phyloP scores from a whole-genome alignment of 2,888 invertebrate species.

The Ptychoptera contaminata region DNA sequence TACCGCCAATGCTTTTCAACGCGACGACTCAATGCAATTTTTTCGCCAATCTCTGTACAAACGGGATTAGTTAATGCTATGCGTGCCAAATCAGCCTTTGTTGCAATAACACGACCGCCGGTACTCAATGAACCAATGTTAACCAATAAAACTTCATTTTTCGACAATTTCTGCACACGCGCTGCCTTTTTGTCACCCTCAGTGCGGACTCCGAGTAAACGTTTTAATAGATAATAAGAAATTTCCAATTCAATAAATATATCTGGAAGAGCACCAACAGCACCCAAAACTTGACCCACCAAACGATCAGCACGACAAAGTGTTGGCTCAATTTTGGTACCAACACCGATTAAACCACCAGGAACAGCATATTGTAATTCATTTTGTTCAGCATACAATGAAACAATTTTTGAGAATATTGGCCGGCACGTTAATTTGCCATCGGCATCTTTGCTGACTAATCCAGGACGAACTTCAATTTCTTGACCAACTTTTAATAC shows the following conservation, averaged over 20 bases:
- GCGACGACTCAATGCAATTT: slow-evolving; percentile 95
- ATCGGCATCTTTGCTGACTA: slow-evolving; percentile 92
- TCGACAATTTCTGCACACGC: slow-evolving; percentile 85
- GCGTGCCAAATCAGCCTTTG: slow-evolving; percentile 93
- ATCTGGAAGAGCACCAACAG: slow-evolving; percentile 90
- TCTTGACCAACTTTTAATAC: slow-evolving; percentile 96
- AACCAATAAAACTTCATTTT: slow-evolving; percentile 83
- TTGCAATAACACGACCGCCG: slow-evolving; percentile 88
- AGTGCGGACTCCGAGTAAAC: slow-evolving; percentile 91
- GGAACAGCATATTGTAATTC: slow-evolving; percentile 97
- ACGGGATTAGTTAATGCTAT: slow-evolving; percentile 94
- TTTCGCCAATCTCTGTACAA: slow-evolving; percentile 97
- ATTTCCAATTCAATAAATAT: slow-evolving; percentile 98
- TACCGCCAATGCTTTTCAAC: slow-evolving; percentile 99
- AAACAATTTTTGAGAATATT: slow-evolving; percentile 92
- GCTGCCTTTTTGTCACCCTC: slow-evolving; percentile 99
- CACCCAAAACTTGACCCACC: slow-evolving; percentile 94
- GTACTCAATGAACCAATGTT: slow-evolving; percentile 99
- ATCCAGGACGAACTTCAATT: slow-evolving; percentile 93
- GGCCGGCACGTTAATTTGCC: slow-evolving; percentile 92
- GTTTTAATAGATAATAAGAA: slow-evolving; percentile 89
- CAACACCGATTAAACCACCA: slow-evolving; percentile 98
- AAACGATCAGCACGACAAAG: slow-evolving; percentile 95
- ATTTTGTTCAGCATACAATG: slow-evolving; percentile 95
- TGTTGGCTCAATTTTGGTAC: slow-evolving; percentile 97